phyloP scores from a whole-genome alignment of 1,140 invertebrate species.

The Antheraea mylitta region DNA sequence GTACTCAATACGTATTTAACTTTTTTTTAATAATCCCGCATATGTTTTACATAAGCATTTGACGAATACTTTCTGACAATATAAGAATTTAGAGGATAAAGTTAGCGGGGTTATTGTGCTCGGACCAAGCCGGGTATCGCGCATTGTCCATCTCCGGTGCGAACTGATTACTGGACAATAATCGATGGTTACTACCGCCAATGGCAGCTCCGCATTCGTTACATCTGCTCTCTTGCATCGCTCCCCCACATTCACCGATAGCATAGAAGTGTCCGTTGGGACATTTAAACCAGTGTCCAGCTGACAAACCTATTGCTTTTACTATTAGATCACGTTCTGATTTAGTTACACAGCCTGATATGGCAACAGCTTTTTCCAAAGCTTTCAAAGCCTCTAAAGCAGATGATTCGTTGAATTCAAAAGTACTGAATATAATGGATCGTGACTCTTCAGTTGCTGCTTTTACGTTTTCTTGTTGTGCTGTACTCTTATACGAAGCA shows the following conservation, averaged over 20 bases:
- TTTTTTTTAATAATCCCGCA: too few relatives aligned
- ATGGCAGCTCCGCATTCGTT: constrained; percentile 81
- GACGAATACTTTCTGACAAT: too few relatives aligned
- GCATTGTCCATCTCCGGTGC: constrained; percentile 82
- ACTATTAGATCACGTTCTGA: constrained; percentile 81
- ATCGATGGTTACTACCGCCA: constrained; percentile 81
- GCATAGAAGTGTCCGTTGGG: constrained; percentile 86
- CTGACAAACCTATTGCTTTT: constrained; percentile 79
- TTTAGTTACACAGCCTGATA: constrained; percentile 60
- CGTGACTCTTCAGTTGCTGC: constrained; percentile 21
- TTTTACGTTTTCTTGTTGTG: constrained; percentile 20
- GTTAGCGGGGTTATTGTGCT: constrained; percentile 32
- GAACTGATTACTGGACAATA: constrained; percentile 76
- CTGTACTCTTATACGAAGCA: constrained; percentile 17
- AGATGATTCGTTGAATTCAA: constrained; percentile 33
- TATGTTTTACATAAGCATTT: too few relatives aligned
- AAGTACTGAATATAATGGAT: constrained; percentile 26
- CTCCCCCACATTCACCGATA: constrained; percentile 86
- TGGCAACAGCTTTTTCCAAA: constrained; percentile 38
- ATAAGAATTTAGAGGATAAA: not conserved
- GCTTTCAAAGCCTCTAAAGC: constrained; percentile 29
- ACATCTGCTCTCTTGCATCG: constrained; percentile 80
- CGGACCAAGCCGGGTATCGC: constrained; percentile 70
- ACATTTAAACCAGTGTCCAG: constrained; percentile 88
- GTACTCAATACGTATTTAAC: too few relatives aligned